These are phyloP conservation scores for Diplazon laetatorius DNA, from an alignment of 2,888 invertebrate species.

Conservation along the genomic window DNA sequence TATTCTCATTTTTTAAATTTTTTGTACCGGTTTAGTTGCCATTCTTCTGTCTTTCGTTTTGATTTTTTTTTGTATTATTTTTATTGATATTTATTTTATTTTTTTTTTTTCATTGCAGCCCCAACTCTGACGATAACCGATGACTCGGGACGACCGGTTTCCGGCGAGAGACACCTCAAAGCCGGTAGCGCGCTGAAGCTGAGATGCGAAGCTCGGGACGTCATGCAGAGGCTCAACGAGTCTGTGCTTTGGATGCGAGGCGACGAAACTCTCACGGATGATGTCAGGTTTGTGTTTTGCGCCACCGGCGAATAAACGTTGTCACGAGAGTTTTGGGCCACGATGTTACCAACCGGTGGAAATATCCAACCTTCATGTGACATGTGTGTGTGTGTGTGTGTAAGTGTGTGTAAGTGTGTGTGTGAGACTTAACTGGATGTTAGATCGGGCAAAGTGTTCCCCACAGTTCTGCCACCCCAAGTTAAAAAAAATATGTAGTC, in stretches of 20 bases:
- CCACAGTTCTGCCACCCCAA: neutral
- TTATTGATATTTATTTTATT: neutral
- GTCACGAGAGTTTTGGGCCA: neutral
- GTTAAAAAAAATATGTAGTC: neutral
- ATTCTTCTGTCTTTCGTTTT: neutral
- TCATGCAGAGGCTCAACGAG: conserved; percentile 81
- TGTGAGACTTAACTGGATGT: neutral
- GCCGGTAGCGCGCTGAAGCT: conserved; percentile 85
- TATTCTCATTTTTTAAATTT: neutral
- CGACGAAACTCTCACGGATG: conserved; percentile 83
- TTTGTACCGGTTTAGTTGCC: neutral
- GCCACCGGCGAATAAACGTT: neutral
- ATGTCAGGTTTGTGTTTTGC: conserved; percentile 84
- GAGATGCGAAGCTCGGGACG: conserved; percentile 83
- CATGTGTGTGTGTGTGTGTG: too few species aligned
- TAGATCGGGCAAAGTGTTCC: conserved; percentile 4
- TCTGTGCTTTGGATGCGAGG: conserved; percentile 84
- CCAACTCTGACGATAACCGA: conserved; percentile 85
- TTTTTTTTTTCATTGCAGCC: conserved; percentile 79
- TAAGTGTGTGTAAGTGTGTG: too few species aligned
- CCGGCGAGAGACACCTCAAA: conserved; percentile 85
- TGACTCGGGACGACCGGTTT: conserved; percentile 85
- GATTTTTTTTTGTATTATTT: neutral
- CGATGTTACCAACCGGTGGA: conserved; percentile 9
- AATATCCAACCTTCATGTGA: neutral